A percentile compares a stretch with the other conserved stretches of the same genome.
These are phyloP conservation scores for Nannobrachium achirus DNA, from an alignment of 2,113 vertebrate genomes.

Conservation along the genomic window DNA sequence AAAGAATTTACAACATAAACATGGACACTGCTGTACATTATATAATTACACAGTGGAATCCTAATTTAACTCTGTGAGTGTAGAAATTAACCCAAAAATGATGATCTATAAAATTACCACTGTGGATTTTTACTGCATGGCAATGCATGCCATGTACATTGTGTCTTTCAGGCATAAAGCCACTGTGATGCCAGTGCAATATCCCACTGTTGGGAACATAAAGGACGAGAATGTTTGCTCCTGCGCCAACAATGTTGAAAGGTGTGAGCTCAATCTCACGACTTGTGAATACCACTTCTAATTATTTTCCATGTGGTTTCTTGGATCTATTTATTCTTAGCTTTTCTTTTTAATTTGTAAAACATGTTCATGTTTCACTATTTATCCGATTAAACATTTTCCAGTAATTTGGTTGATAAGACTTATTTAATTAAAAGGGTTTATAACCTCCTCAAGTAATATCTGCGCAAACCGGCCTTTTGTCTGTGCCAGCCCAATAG, in stretches of 20 bases:
- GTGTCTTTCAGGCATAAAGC: constrained; percentile 43
- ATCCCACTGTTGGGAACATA: constrained; percentile 16
- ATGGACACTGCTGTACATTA: neutral
- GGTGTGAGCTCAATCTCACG: constrained; percentile 23
- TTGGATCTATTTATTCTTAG: constrained; percentile 14
- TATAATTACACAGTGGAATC: too few species aligned
- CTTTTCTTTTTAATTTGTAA: constrained; percentile 49
- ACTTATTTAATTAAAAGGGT: constrained; percentile 42
- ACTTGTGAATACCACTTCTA: constrained; percentile 43
- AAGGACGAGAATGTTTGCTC: constrained; percentile 1
- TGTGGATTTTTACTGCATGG: too few species aligned
- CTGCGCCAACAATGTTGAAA: constrained; percentile 20
- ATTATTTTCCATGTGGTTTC: constrained; percentile 39
- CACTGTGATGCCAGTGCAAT: constrained; percentile 38
- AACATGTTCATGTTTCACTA: too few species aligned
- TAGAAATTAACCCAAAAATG: too few species aligned
- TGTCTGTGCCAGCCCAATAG: constrained; percentile 37
- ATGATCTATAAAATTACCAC: too few species aligned
- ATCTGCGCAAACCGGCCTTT: constrained; percentile 20
- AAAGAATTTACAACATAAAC: neutral
- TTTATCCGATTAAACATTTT: constrained; percentile 33
- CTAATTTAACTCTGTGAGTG: too few species aligned
- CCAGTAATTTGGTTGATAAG: constrained; percentile 25
- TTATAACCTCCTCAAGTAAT: constrained; percentile 31
- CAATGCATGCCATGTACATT: constrained; percentile 48